phyloP scores from a whole-genome alignment of 2,797 vertebrate genomes.

The Gastrophryne carolinensis region DNA sequence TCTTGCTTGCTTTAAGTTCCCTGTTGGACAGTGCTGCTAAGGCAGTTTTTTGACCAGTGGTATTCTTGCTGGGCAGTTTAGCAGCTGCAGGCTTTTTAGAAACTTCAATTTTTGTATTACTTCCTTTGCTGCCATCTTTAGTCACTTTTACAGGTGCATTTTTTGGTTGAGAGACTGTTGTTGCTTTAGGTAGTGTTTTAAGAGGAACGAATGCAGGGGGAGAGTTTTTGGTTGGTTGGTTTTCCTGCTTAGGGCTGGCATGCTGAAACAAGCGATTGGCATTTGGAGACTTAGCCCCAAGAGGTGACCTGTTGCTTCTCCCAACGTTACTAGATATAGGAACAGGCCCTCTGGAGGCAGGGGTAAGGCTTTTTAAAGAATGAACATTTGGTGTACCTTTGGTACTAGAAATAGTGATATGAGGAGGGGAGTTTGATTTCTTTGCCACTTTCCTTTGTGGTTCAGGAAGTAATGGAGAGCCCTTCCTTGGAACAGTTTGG shows the following conservation, averaged over 20 bases:
- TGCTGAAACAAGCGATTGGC: slow-evolving; percentile 4
- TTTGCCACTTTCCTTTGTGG: slow-evolving; percentile 54
- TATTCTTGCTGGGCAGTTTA: slow-evolving; percentile 55
- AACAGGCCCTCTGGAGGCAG: neutral
- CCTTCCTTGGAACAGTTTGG: slow-evolving; percentile 28
- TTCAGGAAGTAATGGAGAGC: slow-evolving; percentile 47
- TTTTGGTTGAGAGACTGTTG: slow-evolving; percentile 46
- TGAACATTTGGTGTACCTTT: neutral
- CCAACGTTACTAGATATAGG: slow-evolving; percentile 54
- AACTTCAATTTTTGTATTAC: slow-evolving; percentile 57
- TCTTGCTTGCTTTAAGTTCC: slow-evolving; percentile 27
- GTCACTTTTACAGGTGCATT: slow-evolving; percentile 60
- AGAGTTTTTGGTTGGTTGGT: slow-evolving; percentile 44
- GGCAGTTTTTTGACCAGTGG: slow-evolving; percentile 13
- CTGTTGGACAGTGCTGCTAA: neutral
- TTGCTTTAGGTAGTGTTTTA: slow-evolving; percentile 13
- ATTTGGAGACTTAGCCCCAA: slow-evolving; percentile 49
- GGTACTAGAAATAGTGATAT: neutral
- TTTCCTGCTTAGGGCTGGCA: slow-evolving; percentile 42
- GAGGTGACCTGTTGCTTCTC: neutral
- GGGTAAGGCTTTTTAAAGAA: slow-evolving; percentile 48
- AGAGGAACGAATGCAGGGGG: neutral
- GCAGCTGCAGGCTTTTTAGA: slow-evolving; percentile 51
- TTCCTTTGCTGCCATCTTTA: slow-evolving; percentile 65
- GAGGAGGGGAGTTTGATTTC: slow-evolving; percentile 50